phyloP scores from a whole-genome alignment of 2,888 invertebrate genomes.

The Phragmatobia fuliginosa region DNA sequence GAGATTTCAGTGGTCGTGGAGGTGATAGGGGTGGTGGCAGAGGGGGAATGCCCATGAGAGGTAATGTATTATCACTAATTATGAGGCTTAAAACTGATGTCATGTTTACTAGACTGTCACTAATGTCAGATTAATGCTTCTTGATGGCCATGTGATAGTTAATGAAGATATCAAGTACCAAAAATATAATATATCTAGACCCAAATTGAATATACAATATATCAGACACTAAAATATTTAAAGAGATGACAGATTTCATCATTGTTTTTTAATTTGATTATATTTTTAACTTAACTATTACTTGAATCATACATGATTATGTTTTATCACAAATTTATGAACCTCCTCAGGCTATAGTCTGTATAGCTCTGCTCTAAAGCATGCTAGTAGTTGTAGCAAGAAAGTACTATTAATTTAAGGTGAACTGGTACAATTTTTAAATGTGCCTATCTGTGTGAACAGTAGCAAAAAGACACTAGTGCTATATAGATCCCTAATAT shows the following conservation, averaged over 20 bases:
- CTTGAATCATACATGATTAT: too few species aligned
- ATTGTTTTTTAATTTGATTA: too few species aligned
- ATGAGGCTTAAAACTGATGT: background rate
- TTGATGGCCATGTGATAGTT: background rate
- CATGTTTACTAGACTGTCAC: background rate
- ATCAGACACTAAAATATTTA: too few species aligned
- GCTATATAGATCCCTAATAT: too few species aligned
- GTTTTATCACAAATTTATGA: too few species aligned
- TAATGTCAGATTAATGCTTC: background rate
- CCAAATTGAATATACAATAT: too few species aligned
- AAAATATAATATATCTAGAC: too few species aligned
- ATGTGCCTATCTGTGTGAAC: too few species aligned
- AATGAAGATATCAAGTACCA: background rate
- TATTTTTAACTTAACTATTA: too few species aligned
- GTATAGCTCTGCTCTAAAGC: background rate
- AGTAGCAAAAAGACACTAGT: too few species aligned
- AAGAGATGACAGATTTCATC: too few species aligned
- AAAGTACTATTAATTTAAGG: background rate
- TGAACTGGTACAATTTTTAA: background rate
- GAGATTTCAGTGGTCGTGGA: slow-evolving; percentile 73
- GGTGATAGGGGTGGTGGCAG: slow-evolving; percentile 75
- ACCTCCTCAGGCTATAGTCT: background rate
- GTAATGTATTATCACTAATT: slow-evolving; percentile 46
- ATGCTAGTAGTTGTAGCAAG: background rate
- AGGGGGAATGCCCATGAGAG: slow-evolving; percentile 82